Evolutionary conservation across 2,113 vertebrate genomes (phyloP).

Genomic region (Leuciscus idus): DNA sequence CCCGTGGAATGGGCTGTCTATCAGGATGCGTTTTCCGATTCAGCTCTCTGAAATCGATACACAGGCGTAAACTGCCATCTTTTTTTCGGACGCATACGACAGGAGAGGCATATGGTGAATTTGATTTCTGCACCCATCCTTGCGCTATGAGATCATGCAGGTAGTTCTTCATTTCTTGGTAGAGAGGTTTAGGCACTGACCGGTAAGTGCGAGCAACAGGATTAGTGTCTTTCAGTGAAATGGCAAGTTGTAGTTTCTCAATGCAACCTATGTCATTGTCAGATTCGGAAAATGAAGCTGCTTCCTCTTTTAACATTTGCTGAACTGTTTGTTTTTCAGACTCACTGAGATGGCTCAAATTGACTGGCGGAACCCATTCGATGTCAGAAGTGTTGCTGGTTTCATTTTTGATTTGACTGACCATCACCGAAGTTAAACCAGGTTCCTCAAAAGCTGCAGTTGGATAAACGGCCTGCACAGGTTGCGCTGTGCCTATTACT

Average conservation of each 20-base stretch:
- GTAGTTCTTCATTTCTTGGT: not conserved
- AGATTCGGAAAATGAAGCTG: not conserved
- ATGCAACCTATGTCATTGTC: not conserved
- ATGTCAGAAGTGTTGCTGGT: not conserved
- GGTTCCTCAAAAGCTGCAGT: not conserved
- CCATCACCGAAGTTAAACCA: not conserved
- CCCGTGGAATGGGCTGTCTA: too few relatives aligned
- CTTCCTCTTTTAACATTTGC: not conserved
- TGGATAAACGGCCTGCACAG: not conserved
- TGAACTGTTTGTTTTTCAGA: not conserved
- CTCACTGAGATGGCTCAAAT: not conserved
- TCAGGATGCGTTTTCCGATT: too few relatives aligned
- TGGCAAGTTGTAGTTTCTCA: not conserved
- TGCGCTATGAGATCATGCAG: not conserved
- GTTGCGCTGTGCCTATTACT: too few relatives aligned
- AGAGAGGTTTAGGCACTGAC: not conserved
- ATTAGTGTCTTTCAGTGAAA: not conserved
- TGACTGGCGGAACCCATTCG: not conserved
- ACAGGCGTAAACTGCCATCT: too few relatives aligned
- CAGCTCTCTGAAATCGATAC: too few relatives aligned
- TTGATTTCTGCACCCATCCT: too few relatives aligned
- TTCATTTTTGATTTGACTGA: not conserved
- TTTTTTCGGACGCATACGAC: too few relatives aligned
- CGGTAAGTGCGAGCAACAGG: not conserved
- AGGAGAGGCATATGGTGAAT: too few relatives aligned